phyloP scores from a whole-genome alignment of 2,888 invertebrate species.

The Hylaea fasciaria region DNA sequence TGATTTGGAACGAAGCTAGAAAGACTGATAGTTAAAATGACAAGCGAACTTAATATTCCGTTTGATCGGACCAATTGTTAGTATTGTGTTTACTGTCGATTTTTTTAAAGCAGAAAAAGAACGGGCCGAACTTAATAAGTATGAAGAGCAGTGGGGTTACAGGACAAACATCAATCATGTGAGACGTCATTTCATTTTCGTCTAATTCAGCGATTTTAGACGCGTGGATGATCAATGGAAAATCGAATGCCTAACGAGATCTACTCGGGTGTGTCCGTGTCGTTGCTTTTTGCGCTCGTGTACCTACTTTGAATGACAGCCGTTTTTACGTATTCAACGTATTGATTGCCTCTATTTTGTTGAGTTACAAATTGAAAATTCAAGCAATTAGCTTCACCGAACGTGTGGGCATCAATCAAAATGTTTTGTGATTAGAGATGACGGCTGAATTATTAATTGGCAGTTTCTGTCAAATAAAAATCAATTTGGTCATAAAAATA shows the following conservation, averaged over 20 bases:
- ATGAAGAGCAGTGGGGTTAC: conserved; percentile 62
- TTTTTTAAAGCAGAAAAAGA: conserved; percentile 76
- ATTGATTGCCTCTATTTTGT: conserved; percentile 51
- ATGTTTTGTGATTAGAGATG: conserved; percentile 40
- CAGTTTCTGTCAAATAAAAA: conserved; percentile 44
- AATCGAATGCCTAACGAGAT: conserved; percentile 64
- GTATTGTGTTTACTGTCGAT: conserved; percentile 79
- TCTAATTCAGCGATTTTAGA: conserved; percentile 66
- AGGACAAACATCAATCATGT: conserved; percentile 79
- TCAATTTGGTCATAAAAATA: conserved; percentile 32
- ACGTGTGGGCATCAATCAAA: conserved; percentile 42
- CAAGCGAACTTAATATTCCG: conserved; percentile 84
- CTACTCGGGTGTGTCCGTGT: conserved; percentile 46
- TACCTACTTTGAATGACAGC: conserved; percentile 41
- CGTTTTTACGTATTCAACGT: conserved; percentile 47
- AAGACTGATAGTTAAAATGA: conserved; percentile 79
- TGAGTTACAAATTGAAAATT: conserved; percentile 40
- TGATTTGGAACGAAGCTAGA: conserved; percentile 59
- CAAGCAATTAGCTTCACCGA: conserved; percentile 39
- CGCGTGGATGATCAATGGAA: conserved; percentile 72
- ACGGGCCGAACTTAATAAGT: conserved; percentile 61
- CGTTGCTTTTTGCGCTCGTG: conserved; percentile 55
- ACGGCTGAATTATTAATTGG: conserved; percentile 42
- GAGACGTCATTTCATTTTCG: conserved; percentile 66
- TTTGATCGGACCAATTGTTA: conserved; percentile 84